Base-by-base conservation (phyloP, 2,888 invertebrate species). In the Rhamnusium bicolor region DNA sequence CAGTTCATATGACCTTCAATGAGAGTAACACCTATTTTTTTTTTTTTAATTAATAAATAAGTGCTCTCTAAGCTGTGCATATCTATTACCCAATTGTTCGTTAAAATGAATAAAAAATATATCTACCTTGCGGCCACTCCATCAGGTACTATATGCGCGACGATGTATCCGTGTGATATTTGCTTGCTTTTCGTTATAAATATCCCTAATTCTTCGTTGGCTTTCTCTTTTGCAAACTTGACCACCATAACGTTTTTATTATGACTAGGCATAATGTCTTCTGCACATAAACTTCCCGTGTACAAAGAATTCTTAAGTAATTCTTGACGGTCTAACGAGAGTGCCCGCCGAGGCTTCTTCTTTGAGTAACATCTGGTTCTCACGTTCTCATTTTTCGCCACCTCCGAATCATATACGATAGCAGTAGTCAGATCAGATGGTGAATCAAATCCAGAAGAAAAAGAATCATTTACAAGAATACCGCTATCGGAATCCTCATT, bases 401-500 rank as follows among this genome's bases (percentile, higher is more conserved):
- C n/a, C 8, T 61, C 19, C 16, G 27, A 46, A 18, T 27, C 62
- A 12, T 29, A 66, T 19, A 40, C 72, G 7, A 71, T 40, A 0
- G 51, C n/a, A 27, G 67, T 61, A 2, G 67, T 27, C 19, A 69
- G 54, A 16, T 73, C 69, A 14, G 46, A 63, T 2, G 56, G 27
- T 0, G 67, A 70, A n/a, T 88, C 79, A 88, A 87, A 78, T 89
- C 89, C 84, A 88, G 86, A 80, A 88, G 86, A 78, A 70, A 92
- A 93, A 0, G 93, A 93, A 84, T 93, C 93, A 83, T 93, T 94
- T 81, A 94, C 93, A 84, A 94, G 89, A 80, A 94, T 94, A 47
- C 94, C 94, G 27, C 94, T 94, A 86, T 94, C 94, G 72, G 92
- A 92, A 87, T 94, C 94, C 84, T 93, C 93, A 79, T 91, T 90